Percentiles rank a stretch among this genome's conserved stretches.
Evolutionary conservation across 2,113 vertebrate species (phyloP).

Genomic region (Lipotes vexillifer): DNA sequence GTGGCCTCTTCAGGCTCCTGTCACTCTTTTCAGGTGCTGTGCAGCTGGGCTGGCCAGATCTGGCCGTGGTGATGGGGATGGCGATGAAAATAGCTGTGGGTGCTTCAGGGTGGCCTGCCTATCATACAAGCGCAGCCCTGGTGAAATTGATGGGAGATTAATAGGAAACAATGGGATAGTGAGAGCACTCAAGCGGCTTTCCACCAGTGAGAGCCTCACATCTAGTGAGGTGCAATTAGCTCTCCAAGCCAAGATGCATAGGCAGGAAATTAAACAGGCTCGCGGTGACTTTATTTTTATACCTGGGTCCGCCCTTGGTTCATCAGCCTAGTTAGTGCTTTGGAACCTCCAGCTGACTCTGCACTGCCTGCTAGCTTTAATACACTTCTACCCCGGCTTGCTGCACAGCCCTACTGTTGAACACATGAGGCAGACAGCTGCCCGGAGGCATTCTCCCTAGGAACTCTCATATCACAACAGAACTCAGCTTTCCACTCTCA

Average conservation of each 20-base stretch:
- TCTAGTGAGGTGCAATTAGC: conserved; percentile 34
- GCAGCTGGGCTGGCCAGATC: not conserved
- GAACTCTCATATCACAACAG: conserved; percentile 73
- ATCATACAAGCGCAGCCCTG: not conserved
- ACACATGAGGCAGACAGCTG: conserved; percentile 76
- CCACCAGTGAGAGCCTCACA: not conserved
- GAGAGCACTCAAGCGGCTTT: not conserved
- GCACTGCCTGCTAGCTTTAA: conserved; percentile 71
- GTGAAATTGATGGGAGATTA: conserved; percentile 15
- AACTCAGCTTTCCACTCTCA: conserved; percentile 57
- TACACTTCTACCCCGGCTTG: conserved; percentile 59
- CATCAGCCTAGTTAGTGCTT: conserved; percentile 58
- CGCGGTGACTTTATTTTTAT: conserved; percentile 55
- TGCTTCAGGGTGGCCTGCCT: not conserved
- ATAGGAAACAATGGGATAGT: conserved; percentile 12
- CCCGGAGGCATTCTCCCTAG: conserved; percentile 71
- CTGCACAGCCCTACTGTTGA: conserved; percentile 64
- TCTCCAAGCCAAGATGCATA: not conserved
- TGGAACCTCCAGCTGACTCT: conserved; percentile 62
- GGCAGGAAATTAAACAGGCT: conserved; percentile 17
- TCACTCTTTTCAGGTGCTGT: fast-evolving
- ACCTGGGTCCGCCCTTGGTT: conserved; percentile 11
- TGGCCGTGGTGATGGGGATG: not conserved
- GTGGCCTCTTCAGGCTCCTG: not conserved
- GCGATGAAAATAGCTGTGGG: too few relatives aligned